Evolutionary conservation across 2,888 invertebrate species (phyloP).

Genomic region (Polydrusus pterygomalis): DNA sequence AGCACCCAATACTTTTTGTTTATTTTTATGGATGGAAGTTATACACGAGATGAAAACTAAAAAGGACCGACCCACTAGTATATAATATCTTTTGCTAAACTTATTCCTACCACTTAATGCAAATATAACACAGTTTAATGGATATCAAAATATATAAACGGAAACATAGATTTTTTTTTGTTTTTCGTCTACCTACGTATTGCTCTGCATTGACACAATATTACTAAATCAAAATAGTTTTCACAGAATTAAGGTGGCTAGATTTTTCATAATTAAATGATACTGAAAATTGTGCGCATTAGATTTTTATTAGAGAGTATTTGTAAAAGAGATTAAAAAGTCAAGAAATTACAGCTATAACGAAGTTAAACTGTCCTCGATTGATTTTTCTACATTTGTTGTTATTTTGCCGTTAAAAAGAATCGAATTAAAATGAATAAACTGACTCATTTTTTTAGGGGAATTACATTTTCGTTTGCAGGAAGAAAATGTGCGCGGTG

Average conservation of each 20-base stretch:
- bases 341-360: no score
- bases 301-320: no score
- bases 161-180: slow-evolving; percentile 66
- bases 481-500: no score
- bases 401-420: no score
- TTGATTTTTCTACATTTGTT: no score
- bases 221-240: slow-evolving; percentile 63
- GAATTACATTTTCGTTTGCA: no score
- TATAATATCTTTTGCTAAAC: slow-evolving; percentile 63
- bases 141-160: slow-evolving; percentile 72
- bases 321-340: no score
- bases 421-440: no score
- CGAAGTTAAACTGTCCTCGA: no score
- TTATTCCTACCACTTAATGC: slow-evolving; percentile 69
- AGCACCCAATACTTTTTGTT: slow-evolving; percentile 10
- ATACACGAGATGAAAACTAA: slow-evolving; percentile 48
- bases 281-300: no score
- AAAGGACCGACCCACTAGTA: slow-evolving; percentile 60
- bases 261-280: not conserved
- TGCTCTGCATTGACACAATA: slow-evolving; percentile 73
- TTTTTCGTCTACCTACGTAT: slow-evolving; percentile 71
- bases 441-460: no score
- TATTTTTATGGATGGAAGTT: slow-evolving; percentile 34
- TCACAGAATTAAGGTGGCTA: slow-evolving; percentile 11
- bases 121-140: slow-evolving; percentile 70